Base-by-base conservation (phyloP, 2,888 invertebrate genomes). In the Lottia gigantea region DNA sequence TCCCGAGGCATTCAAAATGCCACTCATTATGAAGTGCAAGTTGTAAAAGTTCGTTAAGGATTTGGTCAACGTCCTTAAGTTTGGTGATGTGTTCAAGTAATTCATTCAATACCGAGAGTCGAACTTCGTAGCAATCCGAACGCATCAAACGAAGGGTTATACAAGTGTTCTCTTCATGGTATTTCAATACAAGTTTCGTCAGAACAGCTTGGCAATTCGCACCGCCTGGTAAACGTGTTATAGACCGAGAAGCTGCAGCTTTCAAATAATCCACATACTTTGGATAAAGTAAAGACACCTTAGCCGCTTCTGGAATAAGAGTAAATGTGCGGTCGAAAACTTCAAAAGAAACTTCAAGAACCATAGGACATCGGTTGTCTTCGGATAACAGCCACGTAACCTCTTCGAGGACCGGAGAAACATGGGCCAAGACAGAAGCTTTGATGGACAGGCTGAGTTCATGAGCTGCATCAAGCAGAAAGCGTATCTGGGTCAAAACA, bases 401-500 rank as follows among this genome's bases (percentile, higher is more conserved):
- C 14, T 55, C 19, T 55, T 19, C 11, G 6, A 55, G 55, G 4
- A 55, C 14, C 11, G 23, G 2, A 2, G 55, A 23, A 19, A 55
- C 11, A 11, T 55, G 19, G 4, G 7, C 19, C 14, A 23, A 19
- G 19, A 55, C 55, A 14, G 11, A 23, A 15, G 55, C 4, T 23
- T 55, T 19, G 19, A 55, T 23, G 23, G 55, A 55, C 14, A 19
- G 11, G 23, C 55, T 55, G 2, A 55, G 23, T 15, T 55, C 55
- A n/a, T 23, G 55, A 23, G 23, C 55, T 23, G 55, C 19, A 23
- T 55, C 55, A 8, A 55, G 55, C 23, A 55, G 23, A 55, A 55
- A 15, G 3, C 47, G 40, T 87, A 93, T 93, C 91, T 93, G 93
- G 64, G 93, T 87, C 65, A 93, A 87, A 72, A 91, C 86, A 25